These are phyloP conservation scores for Biston betularia DNA, from an alignment of 2,888 invertebrate genomes.

Conservation along the genomic window DNA sequence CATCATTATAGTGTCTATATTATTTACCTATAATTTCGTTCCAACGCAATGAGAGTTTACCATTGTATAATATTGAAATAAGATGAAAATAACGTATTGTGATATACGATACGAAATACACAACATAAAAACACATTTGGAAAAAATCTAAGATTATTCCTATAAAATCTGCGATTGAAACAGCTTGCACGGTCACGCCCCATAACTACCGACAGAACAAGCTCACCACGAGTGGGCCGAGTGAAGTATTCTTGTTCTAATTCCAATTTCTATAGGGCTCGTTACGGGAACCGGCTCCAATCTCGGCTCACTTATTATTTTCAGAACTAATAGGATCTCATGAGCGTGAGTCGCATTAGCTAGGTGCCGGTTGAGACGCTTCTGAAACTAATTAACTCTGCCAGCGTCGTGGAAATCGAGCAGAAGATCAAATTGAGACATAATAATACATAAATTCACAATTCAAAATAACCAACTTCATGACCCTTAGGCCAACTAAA, in stretches of 20 bases:
- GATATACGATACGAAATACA: too few relatives aligned
- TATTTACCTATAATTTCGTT: too few relatives aligned
- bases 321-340: constrained; percentile 60
- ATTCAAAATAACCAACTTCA: too few relatives aligned
- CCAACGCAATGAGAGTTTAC: too few relatives aligned
- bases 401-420: constrained; percentile 31
- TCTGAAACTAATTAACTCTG: constrained; percentile 63
- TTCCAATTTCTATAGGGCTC: constrained; percentile 23
- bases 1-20: too few relatives aligned
- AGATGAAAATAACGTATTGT: too few relatives aligned
- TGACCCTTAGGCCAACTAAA: too few relatives aligned
- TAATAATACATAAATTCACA: too few relatives aligned
- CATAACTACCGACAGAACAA: neutral
- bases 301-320: constrained; percentile 57
- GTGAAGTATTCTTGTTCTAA: neutral
- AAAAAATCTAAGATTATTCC: too few relatives aligned
- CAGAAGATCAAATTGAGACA: neutral
- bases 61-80: too few relatives aligned
- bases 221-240: neutral
- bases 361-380: constrained; percentile 40
- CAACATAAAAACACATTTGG: too few relatives aligned
- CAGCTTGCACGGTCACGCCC: neutral
- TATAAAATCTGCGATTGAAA: too few relatives aligned
- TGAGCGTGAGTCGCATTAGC: constrained; percentile 59
- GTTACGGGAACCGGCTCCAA: constrained; percentile 35